A percentile compares a stretch with the other conserved stretches of the same genome.
phyloP scores from a whole-genome alignment of 2,113 vertebrate genomes.

The Salvelinus fontinalis region DNA sequence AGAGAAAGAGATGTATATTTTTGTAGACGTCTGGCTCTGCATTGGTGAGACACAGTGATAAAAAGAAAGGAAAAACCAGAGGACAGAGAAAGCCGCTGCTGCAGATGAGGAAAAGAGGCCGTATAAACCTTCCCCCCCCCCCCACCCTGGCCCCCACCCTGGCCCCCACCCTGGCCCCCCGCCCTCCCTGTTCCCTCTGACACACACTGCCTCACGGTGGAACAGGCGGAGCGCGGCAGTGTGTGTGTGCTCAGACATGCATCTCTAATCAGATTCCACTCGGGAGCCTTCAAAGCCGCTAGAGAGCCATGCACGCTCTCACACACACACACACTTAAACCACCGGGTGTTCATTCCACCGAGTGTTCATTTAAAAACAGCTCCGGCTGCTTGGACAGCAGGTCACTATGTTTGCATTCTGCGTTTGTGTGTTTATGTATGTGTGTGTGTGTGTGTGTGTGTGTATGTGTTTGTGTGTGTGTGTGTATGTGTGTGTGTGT shows the following conservation, averaged over 20 bases:
- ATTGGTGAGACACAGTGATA: neutral
- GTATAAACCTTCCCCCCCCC: neutral
- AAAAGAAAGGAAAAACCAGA: neutral
- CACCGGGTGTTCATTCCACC: neutral
- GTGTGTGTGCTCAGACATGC: neutral
- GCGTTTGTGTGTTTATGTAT: neutral
- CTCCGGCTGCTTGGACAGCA: no score
- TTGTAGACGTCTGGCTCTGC: neutral
- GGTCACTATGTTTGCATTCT: no score
- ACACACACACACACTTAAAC: neutral
- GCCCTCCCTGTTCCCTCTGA: neutral
- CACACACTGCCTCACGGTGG: neutral
- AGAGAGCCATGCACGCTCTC: neutral
- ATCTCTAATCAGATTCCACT: slow-evolving; percentile 5
- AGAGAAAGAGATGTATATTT: neutral
- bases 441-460: neutral
- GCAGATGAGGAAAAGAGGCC: neutral
- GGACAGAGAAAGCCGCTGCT: neutral
- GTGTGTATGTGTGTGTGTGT: neutral
- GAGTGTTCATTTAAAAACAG: neutral
- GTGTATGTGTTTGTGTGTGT: neutral
- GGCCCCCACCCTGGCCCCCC: no score
- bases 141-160: no score
- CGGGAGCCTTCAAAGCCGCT: neutral
- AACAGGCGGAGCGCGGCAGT: neutral